Conservation (phyloP, 2,797 vertebrate species). For the Sarcophilus harrisii region DNA sequence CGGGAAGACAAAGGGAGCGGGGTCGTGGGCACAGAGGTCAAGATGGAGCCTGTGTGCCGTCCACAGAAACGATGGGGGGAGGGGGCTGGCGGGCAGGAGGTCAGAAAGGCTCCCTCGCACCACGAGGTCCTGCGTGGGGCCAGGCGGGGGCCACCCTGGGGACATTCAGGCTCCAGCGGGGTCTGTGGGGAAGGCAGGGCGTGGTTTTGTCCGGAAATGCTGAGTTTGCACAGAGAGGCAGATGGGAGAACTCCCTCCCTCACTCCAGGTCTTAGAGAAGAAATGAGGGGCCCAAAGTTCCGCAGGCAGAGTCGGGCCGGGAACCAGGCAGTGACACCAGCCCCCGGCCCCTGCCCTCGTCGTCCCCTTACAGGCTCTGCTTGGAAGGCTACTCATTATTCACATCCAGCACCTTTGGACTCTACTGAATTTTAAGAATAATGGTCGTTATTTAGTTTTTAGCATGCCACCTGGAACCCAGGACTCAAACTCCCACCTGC, state of each 20-base stretch:
- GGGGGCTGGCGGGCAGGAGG: background rate
- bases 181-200: background rate
- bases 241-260: background rate
- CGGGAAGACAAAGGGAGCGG: background rate
- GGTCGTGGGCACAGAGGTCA: background rate
- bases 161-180: background rate
- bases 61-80: background rate
- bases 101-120: background rate
- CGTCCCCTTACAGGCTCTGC: no score
- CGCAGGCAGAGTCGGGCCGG: background rate
- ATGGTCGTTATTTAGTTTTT: conserved; percentile 2
- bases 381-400: background rate
- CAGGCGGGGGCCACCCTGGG: no score
- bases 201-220: background rate
- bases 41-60: background rate
- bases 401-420: background rate
- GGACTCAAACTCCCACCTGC: conserved; percentile 65
- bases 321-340: background rate
- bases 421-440: conserved; percentile 40
- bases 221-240: background rate
- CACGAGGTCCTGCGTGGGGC: background rate
- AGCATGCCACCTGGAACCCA: conserved; percentile 47
- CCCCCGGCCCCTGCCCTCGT: background rate
- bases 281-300: background rate
- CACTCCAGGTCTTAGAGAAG: background rate